A percentile compares a stretch with the other conserved stretches of the same genome.
Evolutionary conservation across 1,140 invertebrate species (phyloP).

Genomic region (Berghia stephanieae): DNA sequence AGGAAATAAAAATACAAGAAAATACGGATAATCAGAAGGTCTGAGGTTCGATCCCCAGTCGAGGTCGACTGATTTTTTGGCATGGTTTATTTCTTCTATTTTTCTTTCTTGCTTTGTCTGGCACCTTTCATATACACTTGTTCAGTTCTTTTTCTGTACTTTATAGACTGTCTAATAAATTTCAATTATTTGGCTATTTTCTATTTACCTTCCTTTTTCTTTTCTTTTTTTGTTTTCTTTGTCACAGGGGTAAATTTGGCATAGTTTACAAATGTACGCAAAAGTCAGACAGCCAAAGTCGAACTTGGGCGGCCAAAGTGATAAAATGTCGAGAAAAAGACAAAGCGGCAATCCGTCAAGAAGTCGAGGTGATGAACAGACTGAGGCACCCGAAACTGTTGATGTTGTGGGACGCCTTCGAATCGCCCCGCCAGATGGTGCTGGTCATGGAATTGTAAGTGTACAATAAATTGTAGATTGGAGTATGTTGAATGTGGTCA

Average conservation of each 20-base stretch:
- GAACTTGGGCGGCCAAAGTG: slow-evolving; percentile 98
- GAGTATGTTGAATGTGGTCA: no score
- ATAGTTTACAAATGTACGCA: slow-evolving; percentile 96
- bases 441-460: slow-evolving; percentile 98
- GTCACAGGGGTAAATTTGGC: slow-evolving; percentile 87
- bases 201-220: neutral
- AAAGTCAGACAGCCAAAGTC: slow-evolving; percentile 89
- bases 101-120: no score
- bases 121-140: no score
- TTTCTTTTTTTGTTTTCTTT: neutral
- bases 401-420: slow-evolving; percentile 97
- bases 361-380: slow-evolving; percentile 99
- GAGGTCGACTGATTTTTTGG: no score
- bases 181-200: neutral
- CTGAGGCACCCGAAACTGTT: slow-evolving; percentile 97
- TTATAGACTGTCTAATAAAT: no score
- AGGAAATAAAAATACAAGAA: no score
- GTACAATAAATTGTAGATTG: no score
- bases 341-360: slow-evolving; percentile 92
- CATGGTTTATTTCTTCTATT: no score
- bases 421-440: slow-evolving; percentile 98
- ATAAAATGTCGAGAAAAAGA: slow-evolving; percentile 87
- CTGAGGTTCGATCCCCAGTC: no score
- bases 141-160: no score
- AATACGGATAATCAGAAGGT: no score